A percentile compares a stretch with the other conserved stretches of the same genome.
Conservation (phyloP, 2,888 invertebrate genomes). For the Gibbula magus region DNA sequence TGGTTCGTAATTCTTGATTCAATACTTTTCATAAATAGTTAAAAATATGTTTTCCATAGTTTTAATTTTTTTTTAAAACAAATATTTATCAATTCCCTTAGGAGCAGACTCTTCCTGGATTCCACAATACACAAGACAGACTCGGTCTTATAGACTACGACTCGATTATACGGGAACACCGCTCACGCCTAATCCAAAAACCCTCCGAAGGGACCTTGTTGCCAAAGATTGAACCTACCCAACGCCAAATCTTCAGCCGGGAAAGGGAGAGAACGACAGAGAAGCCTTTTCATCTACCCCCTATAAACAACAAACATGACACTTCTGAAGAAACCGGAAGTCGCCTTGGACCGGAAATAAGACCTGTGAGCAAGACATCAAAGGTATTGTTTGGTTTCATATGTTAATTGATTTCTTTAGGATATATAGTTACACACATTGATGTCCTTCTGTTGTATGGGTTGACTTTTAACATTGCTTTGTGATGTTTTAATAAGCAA, state of each 20-base stretch:
- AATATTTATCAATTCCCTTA: constrained; percentile 35
- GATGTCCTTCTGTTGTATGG: neutral
- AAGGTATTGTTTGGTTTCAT: constrained; percentile 50
- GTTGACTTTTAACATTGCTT: too few species aligned
- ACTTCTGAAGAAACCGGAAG: neutral
- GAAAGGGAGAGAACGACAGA: neutral
- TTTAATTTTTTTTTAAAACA: neutral
- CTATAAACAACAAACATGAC: neutral
- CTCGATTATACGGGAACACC: constrained; percentile 53
- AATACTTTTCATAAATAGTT: too few species aligned
- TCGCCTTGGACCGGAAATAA: constrained; percentile 39
- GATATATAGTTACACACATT: neutral
- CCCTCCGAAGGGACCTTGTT: neutral
- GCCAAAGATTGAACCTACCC: neutral
- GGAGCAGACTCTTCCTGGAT: constrained; percentile 64
- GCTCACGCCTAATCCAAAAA: constrained; percentile 34
- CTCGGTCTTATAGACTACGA: constrained; percentile 62
- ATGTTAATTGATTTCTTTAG: too few species aligned
- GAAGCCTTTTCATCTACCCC: neutral
- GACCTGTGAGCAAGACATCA: constrained; percentile 44
- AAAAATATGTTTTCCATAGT: neutral
- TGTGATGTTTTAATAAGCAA: too few species aligned
- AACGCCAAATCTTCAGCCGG: neutral
- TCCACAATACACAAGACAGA: constrained; percentile 53
- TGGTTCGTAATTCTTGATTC: too few species aligned